Evolutionary conservation across 2,888 invertebrate species (phyloP), one percentile per base, ranked within the genome.

Genomic region (Azorinus chamasolen): DNA sequence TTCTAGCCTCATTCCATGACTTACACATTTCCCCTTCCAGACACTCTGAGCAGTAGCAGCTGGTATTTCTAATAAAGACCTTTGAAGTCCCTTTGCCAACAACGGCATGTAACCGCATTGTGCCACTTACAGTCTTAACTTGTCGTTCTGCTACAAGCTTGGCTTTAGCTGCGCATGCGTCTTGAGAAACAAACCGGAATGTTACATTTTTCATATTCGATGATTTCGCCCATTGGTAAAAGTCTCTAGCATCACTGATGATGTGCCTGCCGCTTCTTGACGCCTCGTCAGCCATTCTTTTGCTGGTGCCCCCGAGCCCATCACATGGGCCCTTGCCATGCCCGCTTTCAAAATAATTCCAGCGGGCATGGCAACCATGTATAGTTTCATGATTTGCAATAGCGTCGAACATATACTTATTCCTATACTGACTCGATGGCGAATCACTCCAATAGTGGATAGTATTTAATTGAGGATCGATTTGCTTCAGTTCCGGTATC

Each of bases 371-470:
- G 41, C 43, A 32, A 3, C 62, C 55, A 18, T 62, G 54, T 22
- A 12, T 45, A 6, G n/a, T 24, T 16, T 65, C 43, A 45, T 80
- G 79, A 22, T 70, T 62, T 16, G 68, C 37, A 12, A 80, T 48
- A 6, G 51, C 8, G 22, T 77, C 32, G 46, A 83, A 83, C 6
- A 83, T 83, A 22, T 61, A 45, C 37, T 68, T 74, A 45, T 83
- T 83, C n/a, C 82, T 50, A 55, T 84, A 84, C 53, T 84, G 84
- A 37, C 72, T 73, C 14, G 80, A 59, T 2, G 78, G 78, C 14
- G 72, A 70, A 37, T 84, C 83, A 50, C 75, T 81, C 83, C 72
- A 80, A 64, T 72, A 80, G 20, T 83, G 75, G 16, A 81, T 64
- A 14, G 14, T 20, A 10, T 46, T 50, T 18, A 80, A 45, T 12